Percentiles rank a stretch among this genome's conserved stretches.
Conservation (phyloP, 2,888 invertebrate species). For the Conomelus anceps region DNA sequence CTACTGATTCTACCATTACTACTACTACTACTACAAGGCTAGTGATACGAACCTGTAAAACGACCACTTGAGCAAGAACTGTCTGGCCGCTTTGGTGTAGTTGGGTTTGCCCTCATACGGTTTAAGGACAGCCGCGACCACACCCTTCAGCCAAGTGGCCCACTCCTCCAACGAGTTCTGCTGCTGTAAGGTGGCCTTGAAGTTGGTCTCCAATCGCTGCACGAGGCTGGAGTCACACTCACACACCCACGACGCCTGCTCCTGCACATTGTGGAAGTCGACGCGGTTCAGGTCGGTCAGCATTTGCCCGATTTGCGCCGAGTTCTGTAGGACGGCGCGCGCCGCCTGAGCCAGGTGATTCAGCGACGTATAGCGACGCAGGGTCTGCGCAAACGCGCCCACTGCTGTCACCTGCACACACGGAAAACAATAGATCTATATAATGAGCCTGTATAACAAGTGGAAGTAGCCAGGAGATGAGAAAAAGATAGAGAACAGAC, state of each 20-base stretch:
- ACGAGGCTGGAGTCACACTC: conserved; percentile 84
- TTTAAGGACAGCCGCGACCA: conserved; percentile 82
- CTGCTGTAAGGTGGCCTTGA: conserved; percentile 83
- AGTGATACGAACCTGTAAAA: conserved; percentile 69
- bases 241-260: conserved; percentile 94
- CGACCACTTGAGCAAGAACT: conserved; percentile 96
- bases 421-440: background rate
- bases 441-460: too few species aligned
- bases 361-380: conserved; percentile 91
- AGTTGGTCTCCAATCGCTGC: conserved; percentile 82
- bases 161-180: conserved; percentile 94
- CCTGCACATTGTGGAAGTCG: conserved; percentile 93
- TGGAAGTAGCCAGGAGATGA: too few species aligned
- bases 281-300: conserved; percentile 91
- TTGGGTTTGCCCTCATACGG: conserved; percentile 78
- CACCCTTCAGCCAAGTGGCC: conserved; percentile 94
- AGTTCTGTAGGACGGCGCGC: conserved; percentile 89
- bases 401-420: conserved; percentile 49
- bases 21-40: background rate
- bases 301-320: conserved; percentile 94
- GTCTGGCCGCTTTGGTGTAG: conserved; percentile 77
- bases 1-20: too few species aligned
- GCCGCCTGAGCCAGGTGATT: conserved; percentile 96
- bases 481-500: too few species aligned
- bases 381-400: conserved; percentile 86